These are phyloP conservation scores for Umimayanthus chanpuru DNA, from an alignment of 92 coral and sea anemone genomes.

Conservation along the genomic window DNA sequence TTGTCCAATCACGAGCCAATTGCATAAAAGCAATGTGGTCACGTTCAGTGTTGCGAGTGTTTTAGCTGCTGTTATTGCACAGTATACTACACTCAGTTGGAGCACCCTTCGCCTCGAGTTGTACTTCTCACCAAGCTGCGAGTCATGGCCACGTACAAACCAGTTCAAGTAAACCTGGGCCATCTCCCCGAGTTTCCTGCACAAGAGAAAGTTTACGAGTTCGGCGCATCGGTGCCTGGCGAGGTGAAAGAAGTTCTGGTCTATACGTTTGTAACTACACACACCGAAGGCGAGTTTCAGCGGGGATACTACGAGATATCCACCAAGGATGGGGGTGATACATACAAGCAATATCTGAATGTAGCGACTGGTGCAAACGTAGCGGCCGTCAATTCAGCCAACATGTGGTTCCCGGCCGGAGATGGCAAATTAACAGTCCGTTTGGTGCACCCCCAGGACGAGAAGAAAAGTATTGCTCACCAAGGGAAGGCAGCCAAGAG, in stretches of 20 bases:
- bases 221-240: conserved; percentile 41
- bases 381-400: conserved; percentile 60
- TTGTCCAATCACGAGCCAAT: not conserved
- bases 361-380: conserved; percentile 61
- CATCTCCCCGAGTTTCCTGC: conserved; percentile 50
- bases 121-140: not conserved
- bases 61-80: not conserved
- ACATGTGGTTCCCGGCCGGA: conserved; percentile 68
- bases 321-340: conserved; percentile 38
- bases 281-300: conserved; percentile 56
- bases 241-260: conserved; percentile 57
- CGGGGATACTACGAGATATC: conserved; percentile 64
- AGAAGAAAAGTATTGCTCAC: conserved; percentile 37
- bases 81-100: not conserved
- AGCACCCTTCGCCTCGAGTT: not conserved
- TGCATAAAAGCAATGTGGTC: not conserved
- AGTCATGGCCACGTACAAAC: conserved; percentile 46
- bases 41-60: not conserved
- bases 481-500: not conserved
- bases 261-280: conserved; percentile 58
- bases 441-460: conserved; percentile 47
- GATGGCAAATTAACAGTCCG: conserved; percentile 52
- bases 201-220: conserved; percentile 25
- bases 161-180: conserved; percentile 42
- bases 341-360: conserved; percentile 66